phyloP scores from a whole-genome alignment of 2,888 invertebrate genomes.

The Ditylenchus weischeri region DNA sequence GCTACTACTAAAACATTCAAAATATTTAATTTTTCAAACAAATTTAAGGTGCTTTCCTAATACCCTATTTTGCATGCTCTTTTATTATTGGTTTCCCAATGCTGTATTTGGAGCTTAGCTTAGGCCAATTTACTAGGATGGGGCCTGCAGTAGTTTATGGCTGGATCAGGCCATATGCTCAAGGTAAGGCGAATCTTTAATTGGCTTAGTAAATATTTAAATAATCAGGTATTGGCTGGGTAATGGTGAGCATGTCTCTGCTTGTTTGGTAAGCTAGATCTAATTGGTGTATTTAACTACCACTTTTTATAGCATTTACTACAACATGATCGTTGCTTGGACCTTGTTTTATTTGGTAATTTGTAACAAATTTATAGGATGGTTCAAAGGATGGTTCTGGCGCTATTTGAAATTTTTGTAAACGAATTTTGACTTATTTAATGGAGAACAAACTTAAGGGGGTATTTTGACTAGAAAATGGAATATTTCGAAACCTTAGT shows the following conservation, averaged over 20 bases:
- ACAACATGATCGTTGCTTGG: slow-evolving; percentile 49
- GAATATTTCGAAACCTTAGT: too few species aligned
- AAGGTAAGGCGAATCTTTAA: slow-evolving; percentile 28
- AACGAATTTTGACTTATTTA: too few species aligned
- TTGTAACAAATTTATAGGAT: neutral
- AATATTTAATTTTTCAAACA: neutral
- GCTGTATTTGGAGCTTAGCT: slow-evolving; percentile 58
- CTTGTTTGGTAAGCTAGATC: slow-evolving; percentile 66
- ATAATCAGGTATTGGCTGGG: slow-evolving; percentile 73
- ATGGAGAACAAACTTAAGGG: too few species aligned
- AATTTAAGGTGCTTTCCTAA: slow-evolving; percentile 54
- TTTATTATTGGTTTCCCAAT: slow-evolving; percentile 60
- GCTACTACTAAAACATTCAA: neutral
- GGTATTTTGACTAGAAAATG: too few species aligned
- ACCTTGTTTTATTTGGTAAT: slow-evolving; percentile 26
- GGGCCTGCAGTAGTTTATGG: slow-evolving; percentile 40
- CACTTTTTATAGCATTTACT: slow-evolving; percentile 38
- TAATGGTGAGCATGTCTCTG: slow-evolving; percentile 88
- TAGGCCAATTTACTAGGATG: slow-evolving; percentile 54
- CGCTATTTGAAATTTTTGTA: too few species aligned
- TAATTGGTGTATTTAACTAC: too few species aligned
- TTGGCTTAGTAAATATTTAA: too few species aligned
- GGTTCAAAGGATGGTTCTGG: too few species aligned
- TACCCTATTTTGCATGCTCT: slow-evolving; percentile 59
- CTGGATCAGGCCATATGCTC: slow-evolving; percentile 38